Percentiles rank a stretch among this genome's conserved stretches.
Evolutionary conservation across 2,888 invertebrate species (phyloP).

Genomic region (Sphaeridia pumilis): DNA sequence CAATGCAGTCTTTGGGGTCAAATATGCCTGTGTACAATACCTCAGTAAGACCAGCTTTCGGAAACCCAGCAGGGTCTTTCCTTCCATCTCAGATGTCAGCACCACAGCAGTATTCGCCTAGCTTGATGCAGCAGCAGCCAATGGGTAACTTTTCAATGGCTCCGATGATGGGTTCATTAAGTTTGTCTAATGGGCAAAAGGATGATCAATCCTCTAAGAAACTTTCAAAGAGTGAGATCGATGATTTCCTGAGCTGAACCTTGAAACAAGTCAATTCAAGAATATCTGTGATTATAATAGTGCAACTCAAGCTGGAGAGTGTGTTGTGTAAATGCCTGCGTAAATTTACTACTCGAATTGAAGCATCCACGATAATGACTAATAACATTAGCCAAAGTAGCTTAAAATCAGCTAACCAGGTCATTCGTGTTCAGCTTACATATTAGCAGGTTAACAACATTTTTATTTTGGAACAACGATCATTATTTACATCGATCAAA

Average conservation of each 20-base stretch:
- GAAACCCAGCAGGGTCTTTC: not conserved
- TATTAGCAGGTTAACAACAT: too few relatives aligned
- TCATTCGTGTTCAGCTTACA: too few relatives aligned
- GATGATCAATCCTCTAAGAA: conserved; percentile 16
- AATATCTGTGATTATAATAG: not conserved
- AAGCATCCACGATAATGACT: too few relatives aligned
- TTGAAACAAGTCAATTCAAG: too few relatives aligned
- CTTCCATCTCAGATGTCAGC: conserved; percentile 2
- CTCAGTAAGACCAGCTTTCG: conserved; percentile 1
- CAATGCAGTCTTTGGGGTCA: not conserved
- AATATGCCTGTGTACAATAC: not conserved
- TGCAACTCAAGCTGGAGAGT: too few relatives aligned
- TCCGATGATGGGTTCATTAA: not conserved
- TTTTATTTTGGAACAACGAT: too few relatives aligned
- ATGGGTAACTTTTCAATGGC: not conserved
- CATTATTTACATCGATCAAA: too few relatives aligned
- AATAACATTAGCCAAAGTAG: too few relatives aligned
- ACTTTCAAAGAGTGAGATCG: conserved; percentile 30
- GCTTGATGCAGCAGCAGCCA: not conserved
- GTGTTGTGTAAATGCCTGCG: too few relatives aligned
- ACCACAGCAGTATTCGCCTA: not conserved
- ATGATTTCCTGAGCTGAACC: conserved; percentile 24
- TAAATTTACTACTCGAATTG: too few relatives aligned
- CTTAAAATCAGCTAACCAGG: too few relatives aligned
- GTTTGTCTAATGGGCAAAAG: conserved; percentile 1